Percentiles rank a stretch among this genome's conserved stretches.
phyloP scores from a whole-genome alignment of 2,797 vertebrate species.

The Bradypodion ventrale region DNA sequence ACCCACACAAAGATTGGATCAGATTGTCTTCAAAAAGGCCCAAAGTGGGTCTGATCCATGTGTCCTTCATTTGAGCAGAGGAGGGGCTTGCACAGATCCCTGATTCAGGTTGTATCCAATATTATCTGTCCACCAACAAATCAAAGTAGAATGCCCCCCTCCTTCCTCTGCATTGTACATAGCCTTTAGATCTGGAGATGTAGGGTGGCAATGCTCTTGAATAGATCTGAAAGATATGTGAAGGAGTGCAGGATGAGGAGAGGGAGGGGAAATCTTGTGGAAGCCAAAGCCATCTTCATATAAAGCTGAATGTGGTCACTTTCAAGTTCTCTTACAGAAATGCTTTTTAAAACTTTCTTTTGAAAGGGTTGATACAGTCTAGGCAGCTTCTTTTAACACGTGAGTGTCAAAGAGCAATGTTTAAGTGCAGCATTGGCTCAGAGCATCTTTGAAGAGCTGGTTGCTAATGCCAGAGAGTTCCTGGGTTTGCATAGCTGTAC shows the following conservation, averaged over 20 bases:
- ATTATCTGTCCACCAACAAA: neutral
- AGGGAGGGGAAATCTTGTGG: neutral
- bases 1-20: no score
- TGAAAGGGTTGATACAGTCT: neutral
- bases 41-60: no score
- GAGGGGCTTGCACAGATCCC: no score
- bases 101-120: neutral
- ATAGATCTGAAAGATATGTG: neutral
- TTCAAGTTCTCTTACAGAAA: neutral
- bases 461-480: neutral
- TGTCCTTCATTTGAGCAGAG: no score
- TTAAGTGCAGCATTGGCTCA: neutral
- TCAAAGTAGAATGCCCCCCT: no score
- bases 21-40: no score
- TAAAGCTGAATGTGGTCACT: neutral
- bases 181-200: no score
- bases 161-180: no score
- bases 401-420: neutral
- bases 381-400: neutral
- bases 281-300: neutral
- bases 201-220: no score
- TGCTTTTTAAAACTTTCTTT: neutral
- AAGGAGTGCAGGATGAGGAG: neutral
- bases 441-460: neutral
- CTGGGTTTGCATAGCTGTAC: neutral